These are phyloP conservation scores for Heptranchias perlo DNA, from an alignment of 2,113 vertebrate species.

Conservation along the genomic window DNA sequence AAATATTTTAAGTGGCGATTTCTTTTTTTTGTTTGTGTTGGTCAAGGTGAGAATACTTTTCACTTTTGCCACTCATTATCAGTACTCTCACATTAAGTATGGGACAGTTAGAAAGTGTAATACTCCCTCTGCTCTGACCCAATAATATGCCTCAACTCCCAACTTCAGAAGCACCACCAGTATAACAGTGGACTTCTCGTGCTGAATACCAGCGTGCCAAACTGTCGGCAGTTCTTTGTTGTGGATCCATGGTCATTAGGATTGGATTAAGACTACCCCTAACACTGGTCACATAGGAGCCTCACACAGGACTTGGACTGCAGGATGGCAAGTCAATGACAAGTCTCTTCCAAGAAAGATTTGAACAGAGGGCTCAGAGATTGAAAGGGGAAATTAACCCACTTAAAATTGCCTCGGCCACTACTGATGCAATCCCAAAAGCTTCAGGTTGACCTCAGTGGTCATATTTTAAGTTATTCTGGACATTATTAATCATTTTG, in stretches of 20 bases:
- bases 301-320: too few species aligned
- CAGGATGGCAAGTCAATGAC: too few species aligned
- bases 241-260: neutral
- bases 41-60: neutral
- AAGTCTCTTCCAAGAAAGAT: too few species aligned
- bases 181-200: neutral
- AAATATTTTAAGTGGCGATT: neutral
- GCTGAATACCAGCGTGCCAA: neutral
- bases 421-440: neutral
- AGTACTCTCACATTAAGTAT: neutral
- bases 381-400: neutral
- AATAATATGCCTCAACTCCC: neutral
- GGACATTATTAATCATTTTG: too few species aligned
- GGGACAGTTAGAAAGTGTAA: neutral
- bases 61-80: neutral
- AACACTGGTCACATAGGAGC: neutral
- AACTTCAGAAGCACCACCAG: neutral
- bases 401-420: neutral
- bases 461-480: neutral
- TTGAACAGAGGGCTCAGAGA: neutral
- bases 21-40: neutral
- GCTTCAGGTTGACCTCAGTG: neutral
- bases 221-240: neutral
- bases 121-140: neutral
- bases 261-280: neutral